Evolutionary conservation across 2,797 vertebrate genomes (phyloP), one percentile per base, ranked within the genome.

Genomic region (Emydoidea blandingii): DNA sequence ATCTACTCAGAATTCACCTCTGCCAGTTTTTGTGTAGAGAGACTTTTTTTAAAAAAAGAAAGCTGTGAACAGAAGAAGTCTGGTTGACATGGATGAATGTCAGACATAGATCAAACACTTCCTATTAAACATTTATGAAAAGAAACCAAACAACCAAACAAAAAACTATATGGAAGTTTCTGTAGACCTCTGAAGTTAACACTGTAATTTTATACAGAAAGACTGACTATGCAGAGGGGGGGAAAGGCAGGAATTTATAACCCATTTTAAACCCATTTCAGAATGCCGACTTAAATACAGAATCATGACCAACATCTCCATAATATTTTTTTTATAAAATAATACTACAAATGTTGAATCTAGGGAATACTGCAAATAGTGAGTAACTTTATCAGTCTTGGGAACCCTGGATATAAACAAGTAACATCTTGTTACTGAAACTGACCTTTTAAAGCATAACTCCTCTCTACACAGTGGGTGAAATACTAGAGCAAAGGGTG

Each of bases 101-200:
- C 92, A 93, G 95, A 86, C 53, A 81, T 76, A 96, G 91, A 95
- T 93, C 91, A 95, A 97, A 95, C 44, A 15, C 76, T 79, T 21
- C n/a, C 86, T 81, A 83, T 95, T 79, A 95, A 95, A 92, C 86
- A 90, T 95, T 95, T 95, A 92, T 90, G 81, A 83, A 93, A 92
- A 86, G 54, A 96, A 93, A 76, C 12, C 87, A 85, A 57, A 8
- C 31, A 50, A 9, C 31, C 74, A 79, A 81, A 81, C 2, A n/a
- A n/a, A 68, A 57, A 14, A 86, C 27, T 79, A 62, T 47, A 79
- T 1, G 5, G 15, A 50, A 50, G 50, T 50, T 50, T 50, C 50
- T 50, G 15, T 50, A 50, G 50, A 50, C 5, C 14, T 50, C 50
- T 16, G 50, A 50, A 50, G 15, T 50, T 50, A 50, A 15, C 12